Evolutionary conservation across 1,140 invertebrate genomes (phyloP).

Genomic region (Bombus pyrosoma): DNA sequence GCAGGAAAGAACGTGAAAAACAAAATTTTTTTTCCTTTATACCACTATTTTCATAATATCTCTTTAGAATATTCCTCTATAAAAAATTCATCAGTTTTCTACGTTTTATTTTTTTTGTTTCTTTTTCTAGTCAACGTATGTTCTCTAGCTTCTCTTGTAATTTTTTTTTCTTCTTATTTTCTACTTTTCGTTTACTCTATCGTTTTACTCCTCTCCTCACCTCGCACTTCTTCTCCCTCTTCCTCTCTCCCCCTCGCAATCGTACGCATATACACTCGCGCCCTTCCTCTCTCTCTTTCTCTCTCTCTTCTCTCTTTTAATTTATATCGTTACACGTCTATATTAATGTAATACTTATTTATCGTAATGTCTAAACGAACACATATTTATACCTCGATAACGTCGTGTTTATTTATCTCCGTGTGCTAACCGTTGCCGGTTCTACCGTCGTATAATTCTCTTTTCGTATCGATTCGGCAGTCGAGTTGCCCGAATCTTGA

Average conservation of each 20-base stretch:
- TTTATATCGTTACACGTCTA: conserved; percentile 58
- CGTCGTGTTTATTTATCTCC: conserved; percentile 65
- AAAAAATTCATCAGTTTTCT: conserved; percentile 39
- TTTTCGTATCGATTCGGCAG: conserved; percentile 23
- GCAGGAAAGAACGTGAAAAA: conserved; percentile 8
- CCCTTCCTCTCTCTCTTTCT: background rate
- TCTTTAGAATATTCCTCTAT: conserved; percentile 18
- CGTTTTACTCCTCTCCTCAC: background rate
- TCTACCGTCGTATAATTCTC: conserved; percentile 15
- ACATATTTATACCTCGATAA: conserved; percentile 79
- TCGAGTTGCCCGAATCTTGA: background rate
- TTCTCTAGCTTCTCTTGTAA: background rate
- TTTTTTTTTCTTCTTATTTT: background rate
- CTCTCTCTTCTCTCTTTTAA: conserved; percentile 4
- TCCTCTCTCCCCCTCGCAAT: background rate
- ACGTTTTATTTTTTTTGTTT: conserved; percentile 6
- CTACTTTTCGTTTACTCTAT: background rate
- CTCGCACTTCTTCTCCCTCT: background rate
- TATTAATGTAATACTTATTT: conserved; percentile 73
- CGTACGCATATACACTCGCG: conserved; percentile 29
- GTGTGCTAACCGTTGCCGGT: conserved; percentile 14
- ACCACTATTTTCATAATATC: conserved; percentile 14
- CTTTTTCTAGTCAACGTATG: background rate
- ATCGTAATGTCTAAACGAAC: conserved; percentile 78
- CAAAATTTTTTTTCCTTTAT: background rate